Conservation (phyloP, 1,140 invertebrate species). For the Platyura marginata region DNA sequence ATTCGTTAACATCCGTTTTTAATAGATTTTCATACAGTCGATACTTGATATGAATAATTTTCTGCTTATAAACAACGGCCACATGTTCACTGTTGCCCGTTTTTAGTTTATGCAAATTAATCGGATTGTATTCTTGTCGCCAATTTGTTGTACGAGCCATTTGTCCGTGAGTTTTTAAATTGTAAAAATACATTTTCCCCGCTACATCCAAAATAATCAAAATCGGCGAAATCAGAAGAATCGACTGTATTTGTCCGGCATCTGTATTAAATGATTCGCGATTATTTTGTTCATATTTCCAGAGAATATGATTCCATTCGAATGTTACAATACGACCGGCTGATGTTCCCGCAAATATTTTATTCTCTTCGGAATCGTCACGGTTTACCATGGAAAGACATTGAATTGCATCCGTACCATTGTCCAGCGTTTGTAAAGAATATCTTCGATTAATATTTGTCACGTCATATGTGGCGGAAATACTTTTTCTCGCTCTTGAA, state of each 20-base stretch:
- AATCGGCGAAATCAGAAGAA: background rate
- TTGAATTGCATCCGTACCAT: background rate
- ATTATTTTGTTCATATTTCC: background rate
- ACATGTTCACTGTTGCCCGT: slow-evolving; percentile 2
- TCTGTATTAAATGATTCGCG: background rate
- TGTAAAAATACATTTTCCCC: background rate
- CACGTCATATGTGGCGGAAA: no score
- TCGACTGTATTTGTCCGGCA: background rate
- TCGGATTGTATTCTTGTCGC: slow-evolving; percentile 4
- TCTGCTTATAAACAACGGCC: slow-evolving; percentile 10
- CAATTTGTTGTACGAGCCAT: background rate
- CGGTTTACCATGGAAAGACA: background rate
- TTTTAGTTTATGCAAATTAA: slow-evolving; percentile 4
- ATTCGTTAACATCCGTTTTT: background rate
- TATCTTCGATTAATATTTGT: background rate
- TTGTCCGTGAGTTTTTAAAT: background rate
- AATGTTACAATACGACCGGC: background rate
- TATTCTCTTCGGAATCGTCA: background rate
- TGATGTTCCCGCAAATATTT: background rate
- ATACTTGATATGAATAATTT: slow-evolving; percentile 2
- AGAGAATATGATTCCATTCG: background rate
- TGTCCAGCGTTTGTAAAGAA: background rate
- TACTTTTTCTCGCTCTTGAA: no score
- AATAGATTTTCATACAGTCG: background rate
- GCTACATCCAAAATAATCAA: background rate